Evolutionary conservation across 2,888 invertebrate genomes (phyloP), one percentile per base, ranked within the genome.

Genomic region (Agrotis exclamationis): DNA sequence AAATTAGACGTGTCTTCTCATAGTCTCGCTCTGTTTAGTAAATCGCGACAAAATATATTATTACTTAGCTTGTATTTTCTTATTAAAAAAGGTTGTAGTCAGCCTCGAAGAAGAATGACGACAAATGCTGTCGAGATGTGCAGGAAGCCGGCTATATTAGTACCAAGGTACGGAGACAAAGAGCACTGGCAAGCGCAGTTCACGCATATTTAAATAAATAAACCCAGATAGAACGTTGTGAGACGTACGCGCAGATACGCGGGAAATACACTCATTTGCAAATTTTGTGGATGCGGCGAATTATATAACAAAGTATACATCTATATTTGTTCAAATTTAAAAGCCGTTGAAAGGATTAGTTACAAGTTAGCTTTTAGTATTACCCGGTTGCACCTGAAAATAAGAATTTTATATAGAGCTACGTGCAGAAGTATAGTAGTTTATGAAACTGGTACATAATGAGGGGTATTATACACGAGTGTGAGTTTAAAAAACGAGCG

Each of bases 201-300:
- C 89, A 93, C 93, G 93, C 93, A 93, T 93, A 93, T 94, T 94
- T 93, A 93, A 93, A 94, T 94, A 94, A 93, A 94, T 93, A 94
- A 92, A 93, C 91, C 88, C 88, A 87, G 87, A 89, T 92, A 91
- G 90, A 90, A 87, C 87, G 88, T 86, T 86, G 85, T 85, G 86
- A 86, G 85, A 83, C 87, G 90, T 89, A 88, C 84, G 85, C 88
- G 89, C 86, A 86, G 79, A 80, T 80, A 82, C 73, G 63, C 66
- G 45, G 68, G 51, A 65, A 63, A 53, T 60, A 82, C 60, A 67
- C 63, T 62, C 54, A 57, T 56, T 72, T 33, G 63, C 28, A 65
- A 63, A 70, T 63, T 14, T 33, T 74, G 56, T 84, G 86, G 84
- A 84, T 84, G 59, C 53, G 85, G 75, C 48, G 74, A 79, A 33